A percentile compares a stretch with the other conserved stretches of the same genome.
These are phyloP conservation scores for Conopomorpha cramerella DNA, from an alignment of 1,140 invertebrate species.

Conservation along the genomic window DNA sequence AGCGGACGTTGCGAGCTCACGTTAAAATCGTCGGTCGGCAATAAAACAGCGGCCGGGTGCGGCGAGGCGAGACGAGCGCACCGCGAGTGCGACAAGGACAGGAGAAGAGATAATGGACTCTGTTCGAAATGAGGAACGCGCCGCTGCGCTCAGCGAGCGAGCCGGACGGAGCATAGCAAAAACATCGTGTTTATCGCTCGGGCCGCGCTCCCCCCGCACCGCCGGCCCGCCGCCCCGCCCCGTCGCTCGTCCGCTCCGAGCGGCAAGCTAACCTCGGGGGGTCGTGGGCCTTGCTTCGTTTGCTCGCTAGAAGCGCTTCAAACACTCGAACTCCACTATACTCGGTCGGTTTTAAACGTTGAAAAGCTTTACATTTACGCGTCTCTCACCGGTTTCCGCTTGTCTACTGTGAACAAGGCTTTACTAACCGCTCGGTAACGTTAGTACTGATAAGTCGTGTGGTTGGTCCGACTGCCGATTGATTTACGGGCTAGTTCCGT, in stretches of 20 bases:
- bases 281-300: constrained; percentile 27
- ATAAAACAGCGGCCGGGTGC: constrained; percentile 57
- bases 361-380: constrained; percentile 26
- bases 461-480: constrained; percentile 23
- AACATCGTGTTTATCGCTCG: constrained; percentile 49
- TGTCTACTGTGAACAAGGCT: constrained; percentile 18
- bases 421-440: constrained; percentile 18
- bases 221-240: constrained; percentile 4
- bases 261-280: constrained; percentile 42
- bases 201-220: constrained; percentile 26
- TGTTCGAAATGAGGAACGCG: constrained; percentile 50
- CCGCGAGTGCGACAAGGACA: constrained; percentile 37
- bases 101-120: constrained; percentile 46
- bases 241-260: constrained; percentile 12
- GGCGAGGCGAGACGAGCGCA: constrained; percentile 45
- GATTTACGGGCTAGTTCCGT: constrained; percentile 26
- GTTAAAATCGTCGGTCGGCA: constrained; percentile 58
- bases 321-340: constrained; percentile 19
- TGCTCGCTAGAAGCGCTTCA: constrained; percentile 15
- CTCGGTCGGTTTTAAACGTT: constrained; percentile 27
- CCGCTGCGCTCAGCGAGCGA: constrained; percentile 41
- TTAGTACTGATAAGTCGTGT: constrained; percentile 18
- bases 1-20: constrained; percentile 57
- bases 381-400: constrained; percentile 22
- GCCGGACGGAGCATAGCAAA: constrained; percentile 41